phyloP scores from a whole-genome alignment of 2,888 invertebrate genomes.

The Empis livida region DNA sequence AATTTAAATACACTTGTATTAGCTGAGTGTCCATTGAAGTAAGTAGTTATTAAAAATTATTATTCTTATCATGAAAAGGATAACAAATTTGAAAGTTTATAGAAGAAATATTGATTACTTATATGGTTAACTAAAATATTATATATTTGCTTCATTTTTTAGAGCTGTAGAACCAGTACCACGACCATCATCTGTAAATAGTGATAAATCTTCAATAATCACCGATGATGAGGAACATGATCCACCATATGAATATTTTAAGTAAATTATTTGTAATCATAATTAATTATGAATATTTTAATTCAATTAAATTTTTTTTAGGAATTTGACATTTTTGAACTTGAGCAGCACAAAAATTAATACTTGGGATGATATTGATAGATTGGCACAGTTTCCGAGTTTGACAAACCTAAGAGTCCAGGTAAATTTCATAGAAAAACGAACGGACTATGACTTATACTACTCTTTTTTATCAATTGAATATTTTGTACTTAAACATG shows the following conservation, averaged over 20 bases:
- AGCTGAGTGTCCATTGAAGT: conserved; percentile 70
- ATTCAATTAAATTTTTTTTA: conserved; percentile 9
- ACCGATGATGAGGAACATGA: conserved; percentile 37
- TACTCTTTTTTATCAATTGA: no score
- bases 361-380: conserved; percentile 83
- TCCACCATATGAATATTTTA: conserved; percentile 48
- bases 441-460: not conserved
- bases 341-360: conserved; percentile 71
- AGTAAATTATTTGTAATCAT: conserved; percentile 24
- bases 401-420: conserved; percentile 74
- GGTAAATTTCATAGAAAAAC: conserved; percentile 31
- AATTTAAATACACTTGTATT: conserved; percentile 71
- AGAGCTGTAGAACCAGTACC: conserved; percentile 17
- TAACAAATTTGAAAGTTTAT: conserved; percentile 25
- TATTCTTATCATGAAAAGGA: not conserved
- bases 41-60: conserved; percentile 2
- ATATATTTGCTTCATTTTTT: not conserved
- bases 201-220: conserved; percentile 43
- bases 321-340: conserved; percentile 61
- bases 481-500: no score
- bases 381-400: conserved; percentile 67
- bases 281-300: not conserved
- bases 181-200: conserved; percentile 19
- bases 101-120: not conserved
- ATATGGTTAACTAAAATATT: not conserved